These are phyloP conservation scores for Fragum fragum DNA, from an alignment of 2,888 invertebrate genomes.

Conservation along the genomic window DNA sequence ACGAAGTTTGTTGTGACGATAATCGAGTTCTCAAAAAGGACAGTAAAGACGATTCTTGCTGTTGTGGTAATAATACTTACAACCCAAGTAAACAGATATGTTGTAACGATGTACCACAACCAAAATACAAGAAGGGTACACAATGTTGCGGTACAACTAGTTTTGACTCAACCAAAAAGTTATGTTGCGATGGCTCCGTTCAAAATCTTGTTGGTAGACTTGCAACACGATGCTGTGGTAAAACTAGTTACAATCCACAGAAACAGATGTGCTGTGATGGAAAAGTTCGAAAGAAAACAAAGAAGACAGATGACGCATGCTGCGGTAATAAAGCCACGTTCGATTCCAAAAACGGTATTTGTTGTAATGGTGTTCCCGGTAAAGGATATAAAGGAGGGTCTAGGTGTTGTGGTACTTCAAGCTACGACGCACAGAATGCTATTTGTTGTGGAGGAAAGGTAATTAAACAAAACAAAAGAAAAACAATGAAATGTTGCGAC, in stretches of 20 bases:
- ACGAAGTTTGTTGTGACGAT: slow-evolving; percentile 56
- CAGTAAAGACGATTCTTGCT: slow-evolving; percentile 47
- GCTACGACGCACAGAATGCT: slow-evolving; percentile 32
- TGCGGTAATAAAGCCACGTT: slow-evolving; percentile 55
- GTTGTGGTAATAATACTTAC: slow-evolving; percentile 55
- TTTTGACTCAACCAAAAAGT: slow-evolving; percentile 54
- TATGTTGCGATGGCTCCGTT: slow-evolving; percentile 54
- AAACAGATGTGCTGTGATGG: slow-evolving; percentile 43
- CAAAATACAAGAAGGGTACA: slow-evolving; percentile 44
- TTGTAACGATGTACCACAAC: slow-evolving; percentile 44
- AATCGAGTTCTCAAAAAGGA: slow-evolving; percentile 38
- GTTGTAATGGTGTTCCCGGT: slow-evolving; percentile 52
- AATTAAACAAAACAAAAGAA: slow-evolving; percentile 32
- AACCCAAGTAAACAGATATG: slow-evolving; percentile 48
- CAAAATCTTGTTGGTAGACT: slow-evolving; percentile 47
- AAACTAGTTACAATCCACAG: slow-evolving; percentile 46
- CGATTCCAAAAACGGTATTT: slow-evolving; percentile 51
- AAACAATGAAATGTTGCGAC: slow-evolving; percentile 37
- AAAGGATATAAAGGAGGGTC: slow-evolving; percentile 44
- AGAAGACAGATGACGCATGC: slow-evolving; percentile 38
- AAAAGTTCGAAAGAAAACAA: slow-evolving; percentile 35
- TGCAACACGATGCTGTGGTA: slow-evolving; percentile 54
- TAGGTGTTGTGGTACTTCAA: slow-evolving; percentile 45
- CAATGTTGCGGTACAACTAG: slow-evolving; percentile 60
- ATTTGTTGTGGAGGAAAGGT: slow-evolving; percentile 57